Base-by-base conservation (phyloP, 92 coral and sea anemone species). In the Porites rus region DNA sequence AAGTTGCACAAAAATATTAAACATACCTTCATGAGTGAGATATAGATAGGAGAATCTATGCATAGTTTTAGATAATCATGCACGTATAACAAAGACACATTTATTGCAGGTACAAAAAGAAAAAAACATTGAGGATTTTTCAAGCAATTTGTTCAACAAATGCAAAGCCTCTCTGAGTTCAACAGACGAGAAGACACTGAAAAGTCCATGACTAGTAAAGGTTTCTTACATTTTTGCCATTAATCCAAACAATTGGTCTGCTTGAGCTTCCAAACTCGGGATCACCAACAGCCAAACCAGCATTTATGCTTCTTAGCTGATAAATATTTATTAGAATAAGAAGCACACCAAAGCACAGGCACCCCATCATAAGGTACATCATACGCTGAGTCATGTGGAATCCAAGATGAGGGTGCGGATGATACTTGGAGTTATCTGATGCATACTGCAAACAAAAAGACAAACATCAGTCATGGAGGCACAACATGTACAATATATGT, bases 341-440 rank as follows among this genome's bases (percentile, higher is more conserved):
- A 52, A 96, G 65, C 65, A 96, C 83, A 77, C 98, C 99, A 86
- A 96, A 96, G 38, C 92, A 75, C 51, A 96, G 91, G 86, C 96
- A 93, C 0, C 86, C 94, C 76, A 92, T 51, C 84, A 96, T 87
- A 22, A 95, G 54, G 62, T 85, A 89, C 61, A 92, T 70, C 69
- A 95, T 77, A 51, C 92, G 93, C 24, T 61, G 81, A 9, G 84
- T 62, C 43, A 84, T 86, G 69, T 51, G 88, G 22, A 72, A 4
- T 25, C 87, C 87, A 67, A 52, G 83, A 38, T 46, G 81, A 20
- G 90, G 90, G 16, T 84, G 80, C 0, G 90, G 88, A 71, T 89
- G 85, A 22, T 71, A 84, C 74, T 92, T 76, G 20, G 88, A 77
- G 19, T 76, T 76, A 67, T 85, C 88, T 14, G 83, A 76, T 46